Percentiles rank a stretch among this genome's conserved stretches.
phyloP scores from a whole-genome alignment of 30 jellyfish, hydroid and myxozoan genomes.

The Turritopsis rubra region DNA sequence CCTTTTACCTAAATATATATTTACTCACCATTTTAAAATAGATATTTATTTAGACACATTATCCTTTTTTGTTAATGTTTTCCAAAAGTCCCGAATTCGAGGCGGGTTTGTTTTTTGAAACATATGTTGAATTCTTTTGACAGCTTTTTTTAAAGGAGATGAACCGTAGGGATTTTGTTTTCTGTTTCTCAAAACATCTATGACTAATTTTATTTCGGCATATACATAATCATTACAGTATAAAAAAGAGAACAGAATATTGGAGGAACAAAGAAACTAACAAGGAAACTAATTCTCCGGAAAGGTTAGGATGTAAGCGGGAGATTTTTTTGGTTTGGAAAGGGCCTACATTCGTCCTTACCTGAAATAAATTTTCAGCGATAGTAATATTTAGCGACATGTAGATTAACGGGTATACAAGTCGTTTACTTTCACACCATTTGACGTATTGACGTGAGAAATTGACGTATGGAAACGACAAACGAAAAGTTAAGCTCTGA shows the following conservation, averaged over 20 bases:
- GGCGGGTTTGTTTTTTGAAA: neutral
- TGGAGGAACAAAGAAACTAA: neutral
- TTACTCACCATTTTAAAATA: neutral
- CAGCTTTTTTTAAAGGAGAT: neutral
- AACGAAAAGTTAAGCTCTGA: no score
- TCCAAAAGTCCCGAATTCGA: neutral
- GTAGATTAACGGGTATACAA: no score
- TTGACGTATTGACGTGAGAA: no score
- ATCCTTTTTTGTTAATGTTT: neutral
- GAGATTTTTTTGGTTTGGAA: no score
- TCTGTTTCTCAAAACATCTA: neutral
- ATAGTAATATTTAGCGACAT: no score
- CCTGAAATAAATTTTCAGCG: no score
- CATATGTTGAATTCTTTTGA: neutral
- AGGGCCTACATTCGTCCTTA: no score
- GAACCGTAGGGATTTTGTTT: neutral
- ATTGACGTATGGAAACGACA: no score
- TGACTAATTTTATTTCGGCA: neutral
- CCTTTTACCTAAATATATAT: neutral
- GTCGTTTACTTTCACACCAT: no score
- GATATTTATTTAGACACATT: neutral
- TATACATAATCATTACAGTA: neutral
- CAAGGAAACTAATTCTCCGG: no score
- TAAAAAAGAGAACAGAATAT: neutral
- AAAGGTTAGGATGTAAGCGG: no score